Percentiles rank a stretch among this genome's conserved stretches.
Conservation (phyloP, 2,888 invertebrate species). For the Eristalis pertinax region DNA sequence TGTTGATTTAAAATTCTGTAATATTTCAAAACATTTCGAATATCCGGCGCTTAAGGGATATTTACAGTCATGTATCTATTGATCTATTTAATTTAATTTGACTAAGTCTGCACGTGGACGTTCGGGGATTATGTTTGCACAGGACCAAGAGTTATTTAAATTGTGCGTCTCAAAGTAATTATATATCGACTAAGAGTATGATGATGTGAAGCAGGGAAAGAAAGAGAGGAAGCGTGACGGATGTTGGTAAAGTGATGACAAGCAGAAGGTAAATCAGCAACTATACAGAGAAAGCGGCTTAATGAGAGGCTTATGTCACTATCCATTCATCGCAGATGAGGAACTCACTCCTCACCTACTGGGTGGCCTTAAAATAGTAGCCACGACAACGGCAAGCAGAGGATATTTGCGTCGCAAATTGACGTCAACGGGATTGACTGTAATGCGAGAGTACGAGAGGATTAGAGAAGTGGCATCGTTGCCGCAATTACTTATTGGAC, state of each 20-base stretch:
- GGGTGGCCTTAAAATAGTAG: background rate
- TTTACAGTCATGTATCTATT: slow-evolving; percentile 8
- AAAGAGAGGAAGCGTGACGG: background rate
- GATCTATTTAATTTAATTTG: slow-evolving; percentile 16
- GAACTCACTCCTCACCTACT: too few species aligned
- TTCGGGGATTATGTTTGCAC: background rate
- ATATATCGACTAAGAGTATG: background rate
- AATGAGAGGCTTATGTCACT: background rate
- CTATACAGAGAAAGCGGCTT: slow-evolving; percentile 2
- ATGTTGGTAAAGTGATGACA: background rate
- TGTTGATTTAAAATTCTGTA: slow-evolving; percentile 27
- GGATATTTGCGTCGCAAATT: background rate
- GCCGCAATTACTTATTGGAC: background rate
- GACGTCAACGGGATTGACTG: background rate
- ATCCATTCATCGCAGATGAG: background rate
- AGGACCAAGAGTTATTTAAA: background rate
- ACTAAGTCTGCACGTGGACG: slow-evolving; percentile 4
- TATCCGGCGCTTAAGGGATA: slow-evolving; percentile 6
- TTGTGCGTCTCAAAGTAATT: slow-evolving; percentile 8
- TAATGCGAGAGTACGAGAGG: background rate
- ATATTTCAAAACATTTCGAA: slow-evolving; percentile 19
- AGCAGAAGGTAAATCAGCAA: background rate
- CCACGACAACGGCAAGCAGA: background rate
- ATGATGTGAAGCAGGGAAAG: background rate
- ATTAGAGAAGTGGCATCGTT: background rate